Evolutionary conservation across 2,113 vertebrate genomes (phyloP).

Genomic region (Proteles cristata): DNA sequence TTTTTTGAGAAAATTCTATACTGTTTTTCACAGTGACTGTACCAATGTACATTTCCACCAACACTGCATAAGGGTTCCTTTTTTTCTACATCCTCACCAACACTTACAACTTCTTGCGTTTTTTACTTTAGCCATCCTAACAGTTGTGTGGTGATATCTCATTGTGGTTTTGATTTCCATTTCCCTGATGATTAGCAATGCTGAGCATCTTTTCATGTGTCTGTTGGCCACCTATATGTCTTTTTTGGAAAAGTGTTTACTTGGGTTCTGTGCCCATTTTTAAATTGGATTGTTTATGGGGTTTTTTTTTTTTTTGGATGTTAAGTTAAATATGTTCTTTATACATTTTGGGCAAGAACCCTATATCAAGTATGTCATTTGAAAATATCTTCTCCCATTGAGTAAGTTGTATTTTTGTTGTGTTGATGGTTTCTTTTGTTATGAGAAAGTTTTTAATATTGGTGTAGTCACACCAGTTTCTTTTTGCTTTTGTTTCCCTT

Average conservation of each 20-base stretch:
- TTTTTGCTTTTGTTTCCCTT: not conserved
- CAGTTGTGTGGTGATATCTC: not conserved
- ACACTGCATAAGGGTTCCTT: not conserved
- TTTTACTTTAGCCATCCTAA: not conserved
- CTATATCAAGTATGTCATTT: not conserved
- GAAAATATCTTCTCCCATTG: not conserved
- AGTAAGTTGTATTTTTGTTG: not conserved
- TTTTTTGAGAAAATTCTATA: not conserved
- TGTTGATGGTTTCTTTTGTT: not conserved
- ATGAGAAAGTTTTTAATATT: not conserved
- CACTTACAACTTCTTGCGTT: not conserved
- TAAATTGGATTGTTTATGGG: not conserved
- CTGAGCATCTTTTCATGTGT: not conserved
- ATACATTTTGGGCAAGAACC: not conserved
- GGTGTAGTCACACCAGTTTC: not conserved
- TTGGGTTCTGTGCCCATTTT: not conserved
- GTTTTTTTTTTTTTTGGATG: not conserved
- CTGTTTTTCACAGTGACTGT: not conserved
- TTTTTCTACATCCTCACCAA: not conserved
- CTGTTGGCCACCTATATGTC: not conserved
- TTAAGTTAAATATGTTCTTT: not conserved
- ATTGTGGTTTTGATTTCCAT: not conserved
- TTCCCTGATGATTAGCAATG: not conserved
- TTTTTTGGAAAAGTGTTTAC: not conserved
- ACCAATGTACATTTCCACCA: not conserved